These are phyloP conservation scores for Ibidorhyncha struthersii DNA, from an alignment of 2,113 vertebrate genomes.

Conservation along the genomic window DNA sequence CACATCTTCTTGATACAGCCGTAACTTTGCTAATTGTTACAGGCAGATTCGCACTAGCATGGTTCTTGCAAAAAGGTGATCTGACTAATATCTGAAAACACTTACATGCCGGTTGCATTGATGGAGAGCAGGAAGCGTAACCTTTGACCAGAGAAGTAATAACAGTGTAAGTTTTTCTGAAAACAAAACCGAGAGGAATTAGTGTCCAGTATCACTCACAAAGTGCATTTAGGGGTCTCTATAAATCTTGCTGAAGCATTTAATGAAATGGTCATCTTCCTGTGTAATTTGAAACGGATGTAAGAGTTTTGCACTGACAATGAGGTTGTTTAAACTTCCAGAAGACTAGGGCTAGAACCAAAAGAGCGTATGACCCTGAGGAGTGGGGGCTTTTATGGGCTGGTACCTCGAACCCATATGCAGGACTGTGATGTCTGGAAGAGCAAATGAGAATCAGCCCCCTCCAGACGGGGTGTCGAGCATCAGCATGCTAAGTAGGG, in stretches of 20 bases:
- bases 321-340: not conserved
- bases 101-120: conserved; percentile 46
- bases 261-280: conserved; percentile 74
- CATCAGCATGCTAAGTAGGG: not conserved
- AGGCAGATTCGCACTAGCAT: not conserved
- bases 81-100: conserved; percentile 74
- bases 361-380: not conserved
- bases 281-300: conserved; percentile 70
- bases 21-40: conserved; percentile 32
- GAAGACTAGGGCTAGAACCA: not conserved
- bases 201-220: conserved; percentile 67
- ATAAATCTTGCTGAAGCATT: conserved; percentile 74
- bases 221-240: conserved; percentile 65
- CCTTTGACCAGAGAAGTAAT: conserved; percentile 75
- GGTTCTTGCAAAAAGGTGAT: conserved; percentile 48
- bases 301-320: not conserved
- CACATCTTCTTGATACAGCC: not conserved
- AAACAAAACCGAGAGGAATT: conserved; percentile 69
- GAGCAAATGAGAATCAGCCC: not conserved
- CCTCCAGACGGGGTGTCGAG: not conserved
- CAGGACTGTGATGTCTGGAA: not conserved
- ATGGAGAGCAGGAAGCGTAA: conserved; percentile 76
- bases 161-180: conserved; percentile 63
- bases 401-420: not conserved
- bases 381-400: not conserved